Evolutionary conservation across 2,888 invertebrate genomes (phyloP).

Genomic region (Clepsis dumicolana): DNA sequence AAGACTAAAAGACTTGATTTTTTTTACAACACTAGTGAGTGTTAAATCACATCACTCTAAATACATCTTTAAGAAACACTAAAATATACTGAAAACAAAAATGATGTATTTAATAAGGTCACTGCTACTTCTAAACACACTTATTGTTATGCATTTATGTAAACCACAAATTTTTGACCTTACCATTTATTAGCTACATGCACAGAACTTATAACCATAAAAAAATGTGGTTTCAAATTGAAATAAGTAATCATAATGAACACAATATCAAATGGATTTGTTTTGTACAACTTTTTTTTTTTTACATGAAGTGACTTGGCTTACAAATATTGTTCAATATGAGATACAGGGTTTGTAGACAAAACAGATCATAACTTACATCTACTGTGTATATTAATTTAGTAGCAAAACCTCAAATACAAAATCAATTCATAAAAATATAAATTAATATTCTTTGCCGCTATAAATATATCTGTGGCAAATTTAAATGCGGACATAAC

Average conservation of each 20-base stretch:
- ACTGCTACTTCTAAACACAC: neutral
- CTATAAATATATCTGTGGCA: conserved; percentile 28
- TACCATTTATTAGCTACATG: conserved; percentile 3
- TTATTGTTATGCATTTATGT: neutral
- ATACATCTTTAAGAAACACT: too few relatives aligned
- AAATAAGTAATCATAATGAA: neutral
- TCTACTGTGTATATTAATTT: conserved; percentile 12
- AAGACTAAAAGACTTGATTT: too few relatives aligned
- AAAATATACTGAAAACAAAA: neutral
- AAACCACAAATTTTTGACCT: neutral
- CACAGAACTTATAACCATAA: neutral
- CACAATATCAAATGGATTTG: neutral
- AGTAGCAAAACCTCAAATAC: conserved; percentile 21
- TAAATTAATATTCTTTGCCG: neutral
- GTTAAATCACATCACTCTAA: too few relatives aligned
- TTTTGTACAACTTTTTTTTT: neutral
- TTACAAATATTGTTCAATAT: neutral
- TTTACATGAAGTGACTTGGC: neutral
- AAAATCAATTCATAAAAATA: conserved; percentile 11
- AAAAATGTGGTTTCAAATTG: neutral
- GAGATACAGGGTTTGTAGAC: neutral
- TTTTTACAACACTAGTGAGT: too few relatives aligned
- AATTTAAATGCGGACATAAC: conserved; percentile 38
- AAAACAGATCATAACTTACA: neutral
- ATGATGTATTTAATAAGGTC: neutral